These are phyloP conservation scores for Mastigias papua DNA, from an alignment of 30 jellyfish, hydroid and myxozoan genomes.

Conservation along the genomic window DNA sequence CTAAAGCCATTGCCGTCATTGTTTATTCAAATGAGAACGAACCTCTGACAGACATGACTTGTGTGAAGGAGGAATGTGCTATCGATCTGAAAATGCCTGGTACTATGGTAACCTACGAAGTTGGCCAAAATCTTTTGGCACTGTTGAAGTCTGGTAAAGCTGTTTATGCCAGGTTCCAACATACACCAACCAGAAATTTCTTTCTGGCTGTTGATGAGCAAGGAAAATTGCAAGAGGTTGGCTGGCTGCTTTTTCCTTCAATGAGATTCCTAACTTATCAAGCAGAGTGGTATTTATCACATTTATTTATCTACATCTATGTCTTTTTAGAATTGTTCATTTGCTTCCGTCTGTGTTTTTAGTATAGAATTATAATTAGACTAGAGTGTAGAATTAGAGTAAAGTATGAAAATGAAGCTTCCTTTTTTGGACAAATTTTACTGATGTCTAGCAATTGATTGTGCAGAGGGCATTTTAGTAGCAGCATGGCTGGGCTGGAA, in stretches of 20 bases:
- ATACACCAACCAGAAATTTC: conserved; percentile 93
- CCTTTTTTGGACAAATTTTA: no score
- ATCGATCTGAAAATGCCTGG: conserved; percentile 83
- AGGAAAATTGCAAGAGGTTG: conserved; percentile 96
- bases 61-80: conserved; percentile 89
- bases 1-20: conserved; percentile 86
- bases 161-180: conserved; percentile 85
- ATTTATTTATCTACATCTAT: not conserved
- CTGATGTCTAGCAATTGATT: no score
- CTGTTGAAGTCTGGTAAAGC: conserved; percentile 52
- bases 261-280: conserved; percentile 93
- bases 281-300: conserved; percentile 86
- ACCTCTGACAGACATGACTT: conserved; percentile 89
- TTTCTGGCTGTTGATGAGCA: conserved; percentile 95
- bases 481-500: no score
- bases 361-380: no score
- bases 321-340: no score
- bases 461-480: no score
- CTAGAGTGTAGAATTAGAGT: no score
- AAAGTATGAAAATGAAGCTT: no score
- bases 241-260: conserved; percentile 96
- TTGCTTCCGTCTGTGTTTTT: no score
- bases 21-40: conserved; percentile 74
- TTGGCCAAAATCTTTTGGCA: conserved; percentile 67
- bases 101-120: conserved; percentile 86